A percentile compares a stretch with the other conserved stretches of the same genome.
Evolutionary conservation across 2,113 vertebrate species (phyloP).

Genomic region (Egretta garzetta): DNA sequence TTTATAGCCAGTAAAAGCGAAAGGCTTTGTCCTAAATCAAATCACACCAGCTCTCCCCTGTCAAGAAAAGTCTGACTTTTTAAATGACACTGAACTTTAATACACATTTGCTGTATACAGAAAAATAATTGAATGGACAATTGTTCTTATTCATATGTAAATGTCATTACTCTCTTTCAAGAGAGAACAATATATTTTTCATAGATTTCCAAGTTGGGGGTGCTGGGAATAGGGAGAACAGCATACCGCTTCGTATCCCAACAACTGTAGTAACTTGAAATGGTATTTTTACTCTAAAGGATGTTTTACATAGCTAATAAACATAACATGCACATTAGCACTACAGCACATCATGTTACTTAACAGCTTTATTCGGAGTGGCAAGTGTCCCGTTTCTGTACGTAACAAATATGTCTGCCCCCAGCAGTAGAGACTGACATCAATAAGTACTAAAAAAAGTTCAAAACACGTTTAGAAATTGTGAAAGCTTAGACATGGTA

Average conservation of each 20-base stretch:
- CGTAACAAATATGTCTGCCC: neutral
- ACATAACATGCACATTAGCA: neutral
- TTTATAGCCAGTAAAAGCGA: neutral
- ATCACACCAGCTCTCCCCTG: neutral
- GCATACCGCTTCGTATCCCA: neutral
- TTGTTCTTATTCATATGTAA: constrained; percentile 58
- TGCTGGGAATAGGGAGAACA: neutral
- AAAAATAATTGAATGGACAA: constrained; percentile 38
- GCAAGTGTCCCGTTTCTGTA: neutral
- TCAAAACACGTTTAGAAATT: neutral
- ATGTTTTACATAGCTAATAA: neutral
- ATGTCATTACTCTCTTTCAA: constrained; percentile 46
- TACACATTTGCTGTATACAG: neutral
- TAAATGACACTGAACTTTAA: neutral
- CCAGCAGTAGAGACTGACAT: neutral
- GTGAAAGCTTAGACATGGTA: neutral
- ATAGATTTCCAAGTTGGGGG: constrained; percentile 11
- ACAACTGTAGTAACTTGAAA: neutral
- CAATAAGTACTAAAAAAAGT: neutral
- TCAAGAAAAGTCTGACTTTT: neutral
- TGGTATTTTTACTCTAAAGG: neutral
- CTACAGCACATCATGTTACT: neutral
- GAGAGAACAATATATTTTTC: constrained; percentile 52
- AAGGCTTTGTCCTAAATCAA: neutral
- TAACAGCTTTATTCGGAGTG: neutral